Base-by-base conservation (phyloP, 2,888 invertebrate genomes). In the Pseudococcus jackbeardsleyi region DNA sequence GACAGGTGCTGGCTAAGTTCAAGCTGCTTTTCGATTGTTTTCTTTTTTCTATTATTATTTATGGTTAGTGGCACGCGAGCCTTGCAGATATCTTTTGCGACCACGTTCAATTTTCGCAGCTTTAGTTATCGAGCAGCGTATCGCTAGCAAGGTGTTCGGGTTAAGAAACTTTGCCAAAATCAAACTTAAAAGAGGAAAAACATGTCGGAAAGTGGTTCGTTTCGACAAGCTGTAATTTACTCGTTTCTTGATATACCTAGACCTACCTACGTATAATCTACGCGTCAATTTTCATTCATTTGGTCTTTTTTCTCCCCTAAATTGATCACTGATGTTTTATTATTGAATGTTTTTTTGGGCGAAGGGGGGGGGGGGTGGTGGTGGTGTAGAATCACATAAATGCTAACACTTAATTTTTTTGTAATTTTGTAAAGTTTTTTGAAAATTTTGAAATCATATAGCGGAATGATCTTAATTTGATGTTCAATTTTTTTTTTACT, bases 161-260 rank as follows among this genome's bases (percentile, higher is more conserved):
- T 59, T 19, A 59, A 59, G 59, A 59, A 59, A 59, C 59, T 59
- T 59, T 59, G 19, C 59, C 59, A 59, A 59, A 59, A 19, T 19
- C 59, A 59, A 59, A 59, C 59, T 59, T 59, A 59, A 1, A 33
- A 3, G 0, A n/a, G 19, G 19, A 59, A 19, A 19, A 6, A 19
- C 19, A 19, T 59, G 50, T 33, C 26, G 26, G 3, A 33, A 5
- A 1, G 17, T 15, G 15, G 12, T 17, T 17, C 15, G 7, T 59
- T 59, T 59, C 59, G 59, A 59, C 59, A 59, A 0, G 59, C 19
- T 59, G 19, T 59, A 59, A 59, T 59, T 59, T 59, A 59, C 59
- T 59, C 59, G 59, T 59, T 59, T 17, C 5, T 12, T 54, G 5
- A 54, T 54, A 33, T 33, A 33, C 26, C 26, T 46, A 54, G 12